These are phyloP conservation scores for Pseudotriccus pelzelni DNA, from an alignment of 2,797 vertebrate genomes.

Conservation along the genomic window DNA sequence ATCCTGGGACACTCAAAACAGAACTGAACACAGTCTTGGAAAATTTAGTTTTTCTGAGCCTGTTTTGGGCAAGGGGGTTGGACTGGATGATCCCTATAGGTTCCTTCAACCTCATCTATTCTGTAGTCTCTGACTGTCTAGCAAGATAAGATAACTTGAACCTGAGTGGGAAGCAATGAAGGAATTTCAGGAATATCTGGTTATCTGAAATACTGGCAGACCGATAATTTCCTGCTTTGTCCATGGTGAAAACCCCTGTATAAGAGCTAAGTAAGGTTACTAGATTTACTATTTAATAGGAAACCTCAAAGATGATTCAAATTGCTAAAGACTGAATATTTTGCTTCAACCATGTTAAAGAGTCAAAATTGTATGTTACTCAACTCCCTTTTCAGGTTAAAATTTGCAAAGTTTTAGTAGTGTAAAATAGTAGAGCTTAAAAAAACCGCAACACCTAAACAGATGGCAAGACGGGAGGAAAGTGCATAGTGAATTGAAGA, in stretches of 20 bases:
- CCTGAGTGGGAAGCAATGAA: not conserved
- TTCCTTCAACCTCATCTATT: not conserved
- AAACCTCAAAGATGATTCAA: not conserved
- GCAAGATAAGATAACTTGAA: not conserved
- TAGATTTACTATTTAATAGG: not conserved
- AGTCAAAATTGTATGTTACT: not conserved
- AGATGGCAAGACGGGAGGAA: not conserved
- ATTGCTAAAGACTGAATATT: not conserved
- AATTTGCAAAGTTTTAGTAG: not conserved
- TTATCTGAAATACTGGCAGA: not conserved
- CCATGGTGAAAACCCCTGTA: not conserved
- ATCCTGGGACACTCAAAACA: not conserved
- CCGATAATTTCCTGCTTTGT: not conserved
- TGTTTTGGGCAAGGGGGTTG: not conserved
- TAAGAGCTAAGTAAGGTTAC: not conserved
- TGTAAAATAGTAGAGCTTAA: not conserved
- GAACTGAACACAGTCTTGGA: not conserved
- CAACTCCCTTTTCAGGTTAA: not conserved
- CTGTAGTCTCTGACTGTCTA: not conserved
- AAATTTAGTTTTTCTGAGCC: not conserved
- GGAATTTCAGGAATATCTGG: not conserved
- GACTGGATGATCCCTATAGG: not conserved
- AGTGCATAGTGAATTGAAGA: not conserved
- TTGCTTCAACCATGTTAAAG: not conserved
- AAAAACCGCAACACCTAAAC: not conserved